Percentiles rank a stretch among this genome's conserved stretches.
phyloP scores from a whole-genome alignment of 1,140 invertebrate genomes.

The Drosophila seguyi region DNA sequence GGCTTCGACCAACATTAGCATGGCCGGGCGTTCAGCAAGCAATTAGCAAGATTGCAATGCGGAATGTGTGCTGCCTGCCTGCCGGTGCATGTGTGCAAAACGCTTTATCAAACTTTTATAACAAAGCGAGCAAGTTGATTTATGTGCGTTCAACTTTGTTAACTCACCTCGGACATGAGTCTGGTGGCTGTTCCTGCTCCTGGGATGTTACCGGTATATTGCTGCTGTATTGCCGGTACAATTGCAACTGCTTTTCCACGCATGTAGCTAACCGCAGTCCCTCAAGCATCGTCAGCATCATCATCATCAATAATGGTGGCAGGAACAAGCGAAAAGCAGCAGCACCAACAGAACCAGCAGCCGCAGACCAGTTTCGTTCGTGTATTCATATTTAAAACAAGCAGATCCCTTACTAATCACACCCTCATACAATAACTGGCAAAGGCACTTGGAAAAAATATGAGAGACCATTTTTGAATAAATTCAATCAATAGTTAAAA shows the following conservation, averaged over 20 bases:
- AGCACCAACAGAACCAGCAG: conserved; percentile 2
- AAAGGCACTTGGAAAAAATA: not conserved
- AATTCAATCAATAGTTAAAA: not conserved
- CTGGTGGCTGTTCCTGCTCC: conserved; percentile 11
- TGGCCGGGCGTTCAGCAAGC: conserved; percentile 68
- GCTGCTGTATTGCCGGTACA: not conserved
- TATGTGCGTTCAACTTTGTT: conserved; percentile 80
- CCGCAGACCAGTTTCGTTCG: conserved; percentile 41
- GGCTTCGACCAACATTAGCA: conserved; percentile 56
- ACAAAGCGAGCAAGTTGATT: conserved; percentile 78
- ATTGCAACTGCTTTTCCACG: conserved; percentile 26
- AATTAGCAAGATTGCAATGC: conserved; percentile 82
- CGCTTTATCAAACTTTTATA: conserved; percentile 83
- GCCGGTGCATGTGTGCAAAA: conserved; percentile 65
- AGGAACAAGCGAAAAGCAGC: conserved; percentile 13
- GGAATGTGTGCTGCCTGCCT: conserved; percentile 48
- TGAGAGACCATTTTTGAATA: not conserved
- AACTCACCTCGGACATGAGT: conserved; percentile 69
- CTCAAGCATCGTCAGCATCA: conserved; percentile 63
- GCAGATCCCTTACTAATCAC: conserved; percentile 76
- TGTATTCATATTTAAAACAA: conserved; percentile 81
- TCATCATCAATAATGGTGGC: conserved; percentile 71
- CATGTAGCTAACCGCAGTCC: conserved; percentile 35
- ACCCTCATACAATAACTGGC: conserved; percentile 31
- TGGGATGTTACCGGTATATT: conserved; percentile 6